These are phyloP conservation scores for Drosophila testacea DNA, from an alignment of 2,888 invertebrate genomes.

Conservation along the genomic window DNA sequence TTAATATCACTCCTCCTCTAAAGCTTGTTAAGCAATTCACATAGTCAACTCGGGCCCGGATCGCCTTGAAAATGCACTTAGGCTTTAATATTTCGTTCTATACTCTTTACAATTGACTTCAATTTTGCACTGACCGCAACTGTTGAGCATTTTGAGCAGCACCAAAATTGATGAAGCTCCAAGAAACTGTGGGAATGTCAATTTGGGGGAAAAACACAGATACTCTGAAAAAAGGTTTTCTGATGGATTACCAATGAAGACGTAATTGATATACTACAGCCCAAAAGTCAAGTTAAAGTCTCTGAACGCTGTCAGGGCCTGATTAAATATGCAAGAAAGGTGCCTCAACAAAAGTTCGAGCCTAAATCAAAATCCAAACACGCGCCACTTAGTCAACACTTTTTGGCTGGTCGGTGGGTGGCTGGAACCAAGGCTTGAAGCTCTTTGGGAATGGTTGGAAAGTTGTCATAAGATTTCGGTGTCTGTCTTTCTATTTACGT, in stretches of 20 bases:
- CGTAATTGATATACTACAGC: slow-evolving; percentile 58
- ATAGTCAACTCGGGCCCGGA: slow-evolving; percentile 51
- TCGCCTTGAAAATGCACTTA: slow-evolving; percentile 81
- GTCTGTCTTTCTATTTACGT: not conserved
- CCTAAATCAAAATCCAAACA: slow-evolving; percentile 76
- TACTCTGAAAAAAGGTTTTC: slow-evolving; percentile 51
- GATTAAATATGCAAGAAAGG: slow-evolving; percentile 71
- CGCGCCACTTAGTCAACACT: slow-evolving; percentile 66
- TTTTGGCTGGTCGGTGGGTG: slow-evolving; percentile 52
- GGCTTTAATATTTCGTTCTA: slow-evolving; percentile 70
- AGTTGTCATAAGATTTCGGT: slow-evolving; percentile 52
- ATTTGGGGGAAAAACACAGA: slow-evolving; percentile 23
- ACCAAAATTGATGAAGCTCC: slow-evolving; percentile 70
- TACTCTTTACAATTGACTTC: slow-evolving; percentile 75
- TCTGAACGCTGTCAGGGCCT: slow-evolving; percentile 52
- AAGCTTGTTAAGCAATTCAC: slow-evolving; percentile 66
- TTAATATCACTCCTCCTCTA: slow-evolving; percentile 33
- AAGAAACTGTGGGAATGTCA: slow-evolving; percentile 24
- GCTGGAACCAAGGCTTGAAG: slow-evolving; percentile 24
- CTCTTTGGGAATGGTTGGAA: slow-evolving; percentile 29
- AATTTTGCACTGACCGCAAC: slow-evolving; percentile 57
- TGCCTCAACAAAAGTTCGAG: slow-evolving; percentile 24
- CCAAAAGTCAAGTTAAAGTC: slow-evolving; percentile 37
- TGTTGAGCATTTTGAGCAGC: slow-evolving; percentile 45
- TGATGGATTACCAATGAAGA: slow-evolving; percentile 74